Conservation (phyloP, 2,888 invertebrate species). For the Chymomyza fuscimana region DNA sequence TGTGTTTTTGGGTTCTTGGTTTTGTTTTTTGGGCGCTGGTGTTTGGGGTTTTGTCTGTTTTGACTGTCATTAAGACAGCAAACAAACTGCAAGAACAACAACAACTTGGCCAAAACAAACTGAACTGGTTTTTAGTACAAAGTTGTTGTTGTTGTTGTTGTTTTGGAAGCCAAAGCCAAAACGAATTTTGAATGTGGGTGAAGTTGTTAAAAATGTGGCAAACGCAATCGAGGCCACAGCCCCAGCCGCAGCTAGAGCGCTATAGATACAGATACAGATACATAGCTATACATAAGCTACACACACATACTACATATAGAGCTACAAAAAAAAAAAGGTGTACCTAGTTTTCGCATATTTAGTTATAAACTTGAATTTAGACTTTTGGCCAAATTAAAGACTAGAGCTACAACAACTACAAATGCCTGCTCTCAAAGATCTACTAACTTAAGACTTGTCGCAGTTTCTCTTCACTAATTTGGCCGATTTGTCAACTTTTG, state of each 20-base stretch:
- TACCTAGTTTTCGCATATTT: conserved; percentile 52
- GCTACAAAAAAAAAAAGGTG: conserved; percentile 2
- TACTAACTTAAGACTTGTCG: background rate
- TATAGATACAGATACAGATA: background rate
- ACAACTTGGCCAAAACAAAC: conserved; percentile 7
- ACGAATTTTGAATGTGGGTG: conserved; percentile 70
- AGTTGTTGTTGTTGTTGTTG: conserved; percentile 10
- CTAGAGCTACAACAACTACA: background rate
- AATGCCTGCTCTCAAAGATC: background rate
- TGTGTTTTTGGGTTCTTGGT: no score
- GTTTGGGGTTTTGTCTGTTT: background rate
- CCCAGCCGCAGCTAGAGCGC: background rate
- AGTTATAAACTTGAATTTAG: conserved; percentile 70
- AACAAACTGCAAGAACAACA: conserved; percentile 1
- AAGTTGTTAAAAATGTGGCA: conserved; percentile 68
- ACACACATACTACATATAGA: no score
- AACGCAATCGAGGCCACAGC: conserved; percentile 63
- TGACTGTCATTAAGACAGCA: background rate
- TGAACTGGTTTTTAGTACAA: conserved; percentile 29
- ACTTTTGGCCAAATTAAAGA: conserved; percentile 57
- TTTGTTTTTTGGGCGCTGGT: background rate
- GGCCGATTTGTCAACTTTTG: background rate
- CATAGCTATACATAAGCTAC: background rate
- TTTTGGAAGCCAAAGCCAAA: conserved; percentile 58
- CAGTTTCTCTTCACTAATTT: background rate